Conservation (phyloP, 1,140 invertebrate genomes). For the Trachymyrmex septentrionalis region DNA sequence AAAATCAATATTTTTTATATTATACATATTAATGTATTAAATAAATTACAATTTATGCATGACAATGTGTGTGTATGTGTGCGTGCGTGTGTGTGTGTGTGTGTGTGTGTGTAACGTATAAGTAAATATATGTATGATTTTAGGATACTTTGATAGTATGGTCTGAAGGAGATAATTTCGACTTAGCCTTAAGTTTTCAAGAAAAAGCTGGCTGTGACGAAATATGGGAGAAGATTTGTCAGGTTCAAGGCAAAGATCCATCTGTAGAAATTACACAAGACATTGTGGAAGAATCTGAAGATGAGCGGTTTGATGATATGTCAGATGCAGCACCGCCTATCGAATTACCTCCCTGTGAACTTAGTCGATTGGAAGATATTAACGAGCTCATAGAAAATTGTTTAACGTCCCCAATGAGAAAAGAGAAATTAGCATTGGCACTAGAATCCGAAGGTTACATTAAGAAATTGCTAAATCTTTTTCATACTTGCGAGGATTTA, state of each 20-base stretch:
- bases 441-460: slow-evolving; percentile 98
- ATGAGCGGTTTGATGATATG: slow-evolving; percentile 98
- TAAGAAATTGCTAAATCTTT: slow-evolving; percentile 97
- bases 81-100: no score
- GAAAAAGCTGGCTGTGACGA: slow-evolving; percentile 99
- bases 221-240: slow-evolving; percentile 99
- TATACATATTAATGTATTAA: not conserved
- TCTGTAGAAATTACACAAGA: slow-evolving; percentile 99
- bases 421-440: slow-evolving; percentile 98
- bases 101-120: not conserved
- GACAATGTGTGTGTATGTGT: no score
- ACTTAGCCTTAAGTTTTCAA: slow-evolving; percentile 99
- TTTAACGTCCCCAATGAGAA: slow-evolving; percentile 93
- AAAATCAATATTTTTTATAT: not conserved
- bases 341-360: slow-evolving; percentile 97
- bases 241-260: slow-evolving; percentile 99
- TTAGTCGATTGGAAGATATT: slow-evolving; percentile 97
- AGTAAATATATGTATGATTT: slow-evolving; percentile 71
- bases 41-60: slow-evolving; percentile 18
- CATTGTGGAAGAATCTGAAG: slow-evolving; percentile 98
- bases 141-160: slow-evolving; percentile 99
- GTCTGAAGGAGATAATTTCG: slow-evolving; percentile 99
- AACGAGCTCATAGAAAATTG: slow-evolving; percentile 95
- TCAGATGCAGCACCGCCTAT: slow-evolving; percentile 96
- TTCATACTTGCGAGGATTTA: slow-evolving; percentile 98